Conservation (phyloP, 2,797 vertebrate genomes). For the Sebastes iracundus region DNA sequence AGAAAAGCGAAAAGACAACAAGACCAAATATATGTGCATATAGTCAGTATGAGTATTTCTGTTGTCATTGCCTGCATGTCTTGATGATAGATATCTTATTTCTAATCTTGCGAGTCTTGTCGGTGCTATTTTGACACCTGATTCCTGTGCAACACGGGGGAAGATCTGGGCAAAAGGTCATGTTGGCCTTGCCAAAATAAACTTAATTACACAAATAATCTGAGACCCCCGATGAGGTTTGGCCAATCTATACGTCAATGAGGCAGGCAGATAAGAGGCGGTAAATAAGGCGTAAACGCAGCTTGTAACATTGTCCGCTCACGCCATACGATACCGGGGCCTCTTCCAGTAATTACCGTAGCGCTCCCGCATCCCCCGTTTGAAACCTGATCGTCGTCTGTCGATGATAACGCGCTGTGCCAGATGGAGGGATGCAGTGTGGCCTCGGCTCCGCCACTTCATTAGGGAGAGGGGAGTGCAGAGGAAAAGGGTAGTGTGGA, state of each 20-base stretch:
- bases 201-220: conserved; percentile 76
- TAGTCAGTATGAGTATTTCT: not conserved
- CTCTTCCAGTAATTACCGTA: conserved; percentile 79
- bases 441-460: conserved; percentile 60
- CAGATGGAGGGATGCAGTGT: conserved; percentile 66
- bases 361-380: conserved; percentile 49
- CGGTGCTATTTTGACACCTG: conserved; percentile 2
- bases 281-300: conserved; percentile 69
- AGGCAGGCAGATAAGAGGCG: conserved; percentile 52
- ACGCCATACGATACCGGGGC: conserved; percentile 64
- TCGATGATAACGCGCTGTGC: conserved; percentile 62
- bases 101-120: not conserved
- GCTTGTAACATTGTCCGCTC: conserved; percentile 72
- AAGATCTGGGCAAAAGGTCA: conserved; percentile 60
- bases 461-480: conserved; percentile 55
- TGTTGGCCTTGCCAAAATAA: conserved; percentile 67
- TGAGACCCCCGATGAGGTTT: conserved; percentile 72
- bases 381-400: conserved; percentile 74
- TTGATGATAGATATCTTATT: not conserved
- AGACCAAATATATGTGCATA: not conserved
- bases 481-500: not conserved
- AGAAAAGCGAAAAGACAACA: not conserved
- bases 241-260: conserved; percentile 76
- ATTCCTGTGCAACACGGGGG: conserved; percentile 14
- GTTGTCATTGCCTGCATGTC: not conserved